Evolutionary conservation across 2,113 vertebrate species (phyloP).

Genomic region (Ceuthmochares aereus): DNA sequence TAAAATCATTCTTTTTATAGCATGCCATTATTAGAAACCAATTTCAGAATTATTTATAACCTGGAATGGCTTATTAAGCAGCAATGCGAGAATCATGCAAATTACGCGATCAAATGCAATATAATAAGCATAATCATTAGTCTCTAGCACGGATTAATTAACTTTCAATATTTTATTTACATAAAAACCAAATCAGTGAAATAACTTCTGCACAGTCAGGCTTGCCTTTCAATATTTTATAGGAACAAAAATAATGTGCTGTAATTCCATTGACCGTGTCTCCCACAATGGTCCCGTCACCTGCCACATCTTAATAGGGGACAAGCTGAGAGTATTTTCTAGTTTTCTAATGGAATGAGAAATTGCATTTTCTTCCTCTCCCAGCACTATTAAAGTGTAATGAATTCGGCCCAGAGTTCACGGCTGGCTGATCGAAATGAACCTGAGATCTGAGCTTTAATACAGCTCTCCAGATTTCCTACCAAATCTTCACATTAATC

Average conservation of each 20-base stretch:
- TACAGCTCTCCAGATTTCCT: conserved; percentile 90
- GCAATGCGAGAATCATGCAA: conserved; percentile 94
- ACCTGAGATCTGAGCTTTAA: conserved; percentile 92
- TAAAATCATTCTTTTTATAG: conserved; percentile 88
- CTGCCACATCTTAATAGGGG: conserved; percentile 96
- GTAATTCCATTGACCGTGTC: conserved; percentile 81
- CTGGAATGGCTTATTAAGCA: conserved; percentile 91
- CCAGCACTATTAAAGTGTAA: conserved; percentile 92
- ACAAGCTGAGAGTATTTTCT: conserved; percentile 89
- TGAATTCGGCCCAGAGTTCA: conserved; percentile 96
- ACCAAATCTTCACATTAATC: conserved; percentile 96
- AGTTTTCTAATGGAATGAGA: conserved; percentile 93
- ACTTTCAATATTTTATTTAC: conserved; percentile 89
- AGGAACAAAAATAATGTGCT: conserved; percentile 83
- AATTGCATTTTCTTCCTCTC: conserved; percentile 94
- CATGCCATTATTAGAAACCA: conserved; percentile 89
- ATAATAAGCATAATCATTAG: conserved; percentile 93
- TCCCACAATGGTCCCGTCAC: conserved; percentile 89
- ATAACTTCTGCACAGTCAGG: conserved; percentile 85
- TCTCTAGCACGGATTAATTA: conserved; percentile 88
- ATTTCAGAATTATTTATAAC: conserved; percentile 92
- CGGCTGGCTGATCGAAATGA: conserved; percentile 94
- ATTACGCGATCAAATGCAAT: conserved; percentile 89
- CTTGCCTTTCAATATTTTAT: conserved; percentile 87
- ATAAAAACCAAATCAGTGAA: conserved; percentile 93